Evolutionary conservation across 2,797 vertebrate species (phyloP), one percentile per base, ranked within the genome.

Genomic region (Rhynchotus rufescens): DNA sequence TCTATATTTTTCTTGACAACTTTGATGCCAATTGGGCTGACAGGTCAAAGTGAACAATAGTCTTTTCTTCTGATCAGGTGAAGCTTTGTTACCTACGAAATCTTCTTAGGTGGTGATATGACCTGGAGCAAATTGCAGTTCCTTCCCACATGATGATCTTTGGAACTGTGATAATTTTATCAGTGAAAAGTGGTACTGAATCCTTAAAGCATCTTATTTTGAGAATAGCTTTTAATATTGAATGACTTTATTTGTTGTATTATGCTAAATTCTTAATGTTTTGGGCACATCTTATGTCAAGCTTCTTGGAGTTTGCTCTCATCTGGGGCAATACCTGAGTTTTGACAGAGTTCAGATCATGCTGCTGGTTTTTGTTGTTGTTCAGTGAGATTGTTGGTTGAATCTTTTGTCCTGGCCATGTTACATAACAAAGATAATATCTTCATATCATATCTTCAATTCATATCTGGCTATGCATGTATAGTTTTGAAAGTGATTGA

Each of bases 21-120:
- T 80, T 68, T 59, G 45, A 32, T 64, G 32, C 40, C 71, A 62
- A 3, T 47, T 45, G 80, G 44, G 65, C 52, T 76, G 44, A 57
- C 44, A 79, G 76, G 80, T 89, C 72, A 61, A 92, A 79, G 71
- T 54, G 64, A 91, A 56, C 64, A 88, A 52, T 81, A 84, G 34
- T 26, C 25, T 92, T 69, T 77, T 40, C 3, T 20, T 54, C 62
- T 44, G 42, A 88, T 57, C 75, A 81, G 49, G 12, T 71, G 71
- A 68, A 84, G 44, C 57, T 16, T 14, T 17, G 9, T 49, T 49
- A 61, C 32, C 64, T 64, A 32, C 49, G 20, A 16, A 45, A n/a
- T 30, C 32, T 44, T 52, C 77, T 83, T 6, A n/a, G 74, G 16
- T 34, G 17, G 21, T 60, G 47, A 1, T 34, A 32, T 67, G 87